Conservation (phyloP, 2,797 vertebrate genomes). For the Clarias platycephalus region DNA sequence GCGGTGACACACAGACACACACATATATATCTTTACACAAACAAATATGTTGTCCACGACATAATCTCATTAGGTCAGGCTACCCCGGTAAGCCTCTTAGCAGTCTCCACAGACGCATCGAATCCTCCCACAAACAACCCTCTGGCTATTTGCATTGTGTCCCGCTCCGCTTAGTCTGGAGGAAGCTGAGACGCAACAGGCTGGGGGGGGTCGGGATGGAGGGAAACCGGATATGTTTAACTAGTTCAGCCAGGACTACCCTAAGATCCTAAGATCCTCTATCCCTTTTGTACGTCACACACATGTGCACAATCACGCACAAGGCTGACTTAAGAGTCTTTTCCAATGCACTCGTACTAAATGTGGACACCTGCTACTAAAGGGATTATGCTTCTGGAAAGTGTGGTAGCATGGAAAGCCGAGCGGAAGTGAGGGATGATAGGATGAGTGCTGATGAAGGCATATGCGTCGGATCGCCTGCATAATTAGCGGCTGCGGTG, state of each 20-base stretch:
- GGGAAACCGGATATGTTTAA: conserved; percentile 53
- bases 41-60: neutral
- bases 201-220: conserved; percentile 1
- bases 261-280: conserved; percentile 47
- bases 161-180: conserved; percentile 32
- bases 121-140: conserved; percentile 11
- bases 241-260: conserved; percentile 54
- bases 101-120: conserved; percentile 32
- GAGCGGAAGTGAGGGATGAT: conserved; percentile 34
- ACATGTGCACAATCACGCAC: conserved; percentile 21
- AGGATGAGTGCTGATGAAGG: conserved; percentile 37
- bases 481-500: conserved; percentile 21
- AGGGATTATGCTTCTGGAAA: conserved; percentile 48
- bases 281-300: conserved; percentile 49
- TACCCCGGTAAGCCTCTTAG: conserved; percentile 56
- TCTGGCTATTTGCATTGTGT: conserved; percentile 34
- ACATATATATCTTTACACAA: neutral
- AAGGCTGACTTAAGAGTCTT: conserved; percentile 47
- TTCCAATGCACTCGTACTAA: conserved; percentile 35
- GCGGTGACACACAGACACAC: conserved; percentile 2
- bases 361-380: conserved; percentile 32
- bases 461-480: conserved; percentile 14
- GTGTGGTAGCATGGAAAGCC: conserved; percentile 26
- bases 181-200: conserved; percentile 36
- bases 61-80: conserved; percentile 53